Evolutionary conservation across 2,888 invertebrate genomes (phyloP), one percentile per base, ranked within the genome.

Genomic region (Andrena dorsata): DNA sequence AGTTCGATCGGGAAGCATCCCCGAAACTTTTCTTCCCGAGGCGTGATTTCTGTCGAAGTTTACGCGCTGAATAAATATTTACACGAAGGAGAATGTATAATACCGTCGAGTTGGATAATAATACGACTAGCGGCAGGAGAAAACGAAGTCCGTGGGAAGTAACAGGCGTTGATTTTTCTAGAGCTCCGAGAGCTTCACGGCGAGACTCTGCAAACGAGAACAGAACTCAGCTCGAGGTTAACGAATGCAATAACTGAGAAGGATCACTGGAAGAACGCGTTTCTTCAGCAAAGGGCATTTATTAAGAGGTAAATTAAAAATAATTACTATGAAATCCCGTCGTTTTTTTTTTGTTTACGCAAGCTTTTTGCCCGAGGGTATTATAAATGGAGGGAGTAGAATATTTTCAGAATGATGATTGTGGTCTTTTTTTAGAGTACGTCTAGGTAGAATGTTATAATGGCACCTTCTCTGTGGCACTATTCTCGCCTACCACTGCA

Each of bases 231-330:
- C 53, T 74, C 80, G 63, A 76, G 20, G 60, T 30, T 84, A 60
- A 81, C 41, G 61, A 73, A 81, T 32, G 35, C 69, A 8, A 80
- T 66, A 2, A 66, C 76, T 32, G 86, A 89, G 49, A 82, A 69
- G 23, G 69, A 86, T 82, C 75, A 84, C 41, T 90, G 86, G 83
- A 86, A 76, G 63, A 82, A 84, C 51, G 82, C 82, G 73, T 86
- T 87, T 8, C 41, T 84, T 16, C 82, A 72, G 30, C 71, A 86
- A 74, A 83, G 69, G 66, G 78, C 78, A 32, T 35, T 80, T 26
- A 76, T 58, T 13, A 26, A 71, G 30, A 69, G 73, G 63, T 77
- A 78, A 16, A 70, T 66, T 16, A 20, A 30, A 26, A 5, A 6
- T 23, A 20, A 51, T 49, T 26, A 16, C 8, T 23, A n/a, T 35